These are phyloP conservation scores for Bubalus kerabau DNA, from an alignment of 2,113 vertebrate species.

Conservation along the genomic window DNA sequence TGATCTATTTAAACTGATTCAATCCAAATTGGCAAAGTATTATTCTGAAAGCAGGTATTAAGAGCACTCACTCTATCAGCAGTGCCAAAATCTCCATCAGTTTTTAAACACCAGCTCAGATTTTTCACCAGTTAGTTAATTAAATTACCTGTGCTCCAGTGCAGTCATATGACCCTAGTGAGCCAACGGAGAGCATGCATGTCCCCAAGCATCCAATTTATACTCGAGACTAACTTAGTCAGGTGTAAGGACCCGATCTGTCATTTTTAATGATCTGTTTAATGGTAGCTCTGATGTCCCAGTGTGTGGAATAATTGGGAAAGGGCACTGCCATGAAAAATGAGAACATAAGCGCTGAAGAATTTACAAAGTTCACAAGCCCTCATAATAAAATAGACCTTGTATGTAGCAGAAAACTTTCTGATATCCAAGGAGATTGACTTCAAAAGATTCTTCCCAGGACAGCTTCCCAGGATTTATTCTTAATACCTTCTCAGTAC, in stretches of 20 bases:
- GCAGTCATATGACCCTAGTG: background rate
- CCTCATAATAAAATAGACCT: slow-evolving; percentile 27
- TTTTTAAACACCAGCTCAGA: background rate
- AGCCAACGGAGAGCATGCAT: background rate
- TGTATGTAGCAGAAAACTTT: background rate
- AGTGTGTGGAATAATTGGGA: slow-evolving; percentile 38
- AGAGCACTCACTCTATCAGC: background rate
- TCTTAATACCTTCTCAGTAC: background rate
- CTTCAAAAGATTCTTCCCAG: background rate
- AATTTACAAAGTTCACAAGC: slow-evolving; percentile 17
- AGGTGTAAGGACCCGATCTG: background rate
- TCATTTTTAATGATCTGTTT: slow-evolving; percentile 53
- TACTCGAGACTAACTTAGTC: background rate
- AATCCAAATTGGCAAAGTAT: slow-evolving; percentile 40
- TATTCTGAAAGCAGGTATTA: background rate
- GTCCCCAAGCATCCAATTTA: slow-evolving; percentile 18
- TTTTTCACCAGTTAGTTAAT: slow-evolving; percentile 11
- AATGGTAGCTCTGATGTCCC: slow-evolving; percentile 21
- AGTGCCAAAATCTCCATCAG: background rate
- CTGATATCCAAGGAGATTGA: background rate
- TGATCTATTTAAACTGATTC: slow-evolving; percentile 58
- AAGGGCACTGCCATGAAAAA: slow-evolving; percentile 30
- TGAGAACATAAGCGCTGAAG: background rate
- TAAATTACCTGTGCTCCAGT: background rate
- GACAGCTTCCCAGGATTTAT: background rate